These are phyloP conservation scores for Drosophila sucinea DNA, from an alignment of 1,140 invertebrate genomes.

Conservation along the genomic window DNA sequence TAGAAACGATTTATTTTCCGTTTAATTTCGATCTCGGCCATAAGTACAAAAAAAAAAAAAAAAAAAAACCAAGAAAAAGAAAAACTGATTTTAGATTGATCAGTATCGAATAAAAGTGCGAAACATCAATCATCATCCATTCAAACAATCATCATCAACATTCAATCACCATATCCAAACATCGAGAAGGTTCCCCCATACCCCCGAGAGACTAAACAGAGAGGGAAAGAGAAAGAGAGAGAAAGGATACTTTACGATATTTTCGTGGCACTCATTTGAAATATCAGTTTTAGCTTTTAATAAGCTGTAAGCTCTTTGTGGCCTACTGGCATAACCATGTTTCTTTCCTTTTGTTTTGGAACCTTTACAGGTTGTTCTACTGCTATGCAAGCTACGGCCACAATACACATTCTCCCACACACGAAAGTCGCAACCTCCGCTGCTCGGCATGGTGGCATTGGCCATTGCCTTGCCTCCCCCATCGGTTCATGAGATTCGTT, in stretches of 20 bases:
- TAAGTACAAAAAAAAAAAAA: conserved; percentile 14
- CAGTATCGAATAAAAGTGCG: conserved; percentile 80
- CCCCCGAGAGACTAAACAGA: not conserved
- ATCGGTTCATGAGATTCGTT: conserved; percentile 97
- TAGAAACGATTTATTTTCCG: conserved; percentile 31
- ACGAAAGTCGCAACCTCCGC: conserved; percentile 91
- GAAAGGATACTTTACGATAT: not conserved
- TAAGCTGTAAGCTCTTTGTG: not conserved
- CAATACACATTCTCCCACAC: conserved; percentile 96
- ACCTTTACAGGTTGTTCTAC: conserved; percentile 91
- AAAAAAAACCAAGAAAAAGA: conserved; percentile 17
- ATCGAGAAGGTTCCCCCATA: too few species aligned
- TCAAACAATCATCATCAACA: conserved; percentile 20
- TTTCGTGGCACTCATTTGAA: not conserved
- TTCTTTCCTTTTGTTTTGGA: conserved; percentile 21
- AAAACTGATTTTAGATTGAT: conserved; percentile 83
- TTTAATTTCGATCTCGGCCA: conserved; percentile 61
- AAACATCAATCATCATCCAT: conserved; percentile 20
- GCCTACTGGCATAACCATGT: conserved; percentile 17
- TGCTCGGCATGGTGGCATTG: conserved; percentile 96
- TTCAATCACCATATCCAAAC: conserved; percentile 18
- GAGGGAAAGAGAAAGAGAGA: not conserved
- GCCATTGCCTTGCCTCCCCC: conserved; percentile 98
- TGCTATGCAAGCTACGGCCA: conserved; percentile 94
- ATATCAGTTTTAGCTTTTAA: not conserved